These are phyloP conservation scores for Chelmon rostratus DNA, from an alignment of 2,797 vertebrate genomes.

Conservation along the genomic window DNA sequence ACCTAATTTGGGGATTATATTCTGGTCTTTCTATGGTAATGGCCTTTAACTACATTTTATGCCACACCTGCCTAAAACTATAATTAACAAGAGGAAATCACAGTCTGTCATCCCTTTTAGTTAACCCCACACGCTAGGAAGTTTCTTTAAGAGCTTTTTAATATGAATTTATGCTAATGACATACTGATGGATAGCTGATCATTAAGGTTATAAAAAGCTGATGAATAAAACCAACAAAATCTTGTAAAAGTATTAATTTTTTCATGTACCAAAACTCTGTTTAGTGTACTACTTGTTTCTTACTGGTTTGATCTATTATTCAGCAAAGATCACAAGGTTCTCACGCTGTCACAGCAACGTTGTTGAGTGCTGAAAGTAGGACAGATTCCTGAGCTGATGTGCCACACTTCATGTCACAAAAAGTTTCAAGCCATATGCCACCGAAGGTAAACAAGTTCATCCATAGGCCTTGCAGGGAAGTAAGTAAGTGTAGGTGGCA, in stretches of 20 bases:
- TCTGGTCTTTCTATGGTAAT: not conserved
- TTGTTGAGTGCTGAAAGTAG: slow-evolving; percentile 14
- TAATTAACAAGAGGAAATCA: slow-evolving; percentile 26
- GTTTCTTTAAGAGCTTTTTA: not conserved
- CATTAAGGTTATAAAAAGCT: not conserved
- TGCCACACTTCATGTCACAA: not conserved
- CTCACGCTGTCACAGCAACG: slow-evolving; percentile 12
- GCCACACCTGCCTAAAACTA: slow-evolving; percentile 37
- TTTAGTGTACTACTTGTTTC: not conserved
- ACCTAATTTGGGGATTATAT: slow-evolving; percentile 10
- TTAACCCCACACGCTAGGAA: not conserved
- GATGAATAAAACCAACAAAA: not conserved
- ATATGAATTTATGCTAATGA: not conserved
- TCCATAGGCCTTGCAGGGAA: not conserved
- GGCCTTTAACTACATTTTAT: not conserved
- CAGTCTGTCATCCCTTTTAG: not conserved
- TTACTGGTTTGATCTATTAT: slow-evolving; percentile 21
- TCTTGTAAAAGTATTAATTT: not conserved
- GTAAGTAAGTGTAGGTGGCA: slow-evolving; percentile 26
- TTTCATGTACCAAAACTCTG: not conserved
- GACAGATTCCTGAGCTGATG: slow-evolving; percentile 5
- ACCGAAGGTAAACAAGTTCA: slow-evolving; percentile 52
- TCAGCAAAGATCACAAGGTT: slow-evolving; percentile 12
- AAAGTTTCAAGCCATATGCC: slow-evolving; percentile 5
- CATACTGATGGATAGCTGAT: not conserved